Base-by-base conservation (phyloP, 2,113 vertebrate genomes). In the Myodes glareolus region DNA sequence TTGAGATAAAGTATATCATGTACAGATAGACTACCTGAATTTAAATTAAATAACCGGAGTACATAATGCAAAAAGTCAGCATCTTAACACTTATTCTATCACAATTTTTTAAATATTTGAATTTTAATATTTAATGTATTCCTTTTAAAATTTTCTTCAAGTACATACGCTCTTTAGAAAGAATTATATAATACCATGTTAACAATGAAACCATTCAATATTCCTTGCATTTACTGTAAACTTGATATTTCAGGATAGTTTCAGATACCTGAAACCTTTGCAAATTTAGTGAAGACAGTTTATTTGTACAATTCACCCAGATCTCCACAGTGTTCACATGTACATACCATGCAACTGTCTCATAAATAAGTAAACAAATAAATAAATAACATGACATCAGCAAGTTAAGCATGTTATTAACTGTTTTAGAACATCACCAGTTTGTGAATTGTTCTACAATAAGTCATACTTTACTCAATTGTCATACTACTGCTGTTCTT, bases 81-180 rank as follows among this genome's bases (percentile, higher is more conserved):
- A 96, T 61, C n/a, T 94, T 90, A 27, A 42, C 39, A 50, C 63
- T 91, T 77, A 94, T 78, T 92, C 6, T 90, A 81, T 82, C 2
- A 78, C 88, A 31, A 33, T 7, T n/a, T 3, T n/a, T 3, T 2
- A 5, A 87, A 82, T 7, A 93, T 23, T 23, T 23, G 2, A 7
- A 84, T 21, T 90, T 86, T 61, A 75, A 92, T 50, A 82, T 42
- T 67, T 70, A 84, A 84, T n/a, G 55, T 63, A 13, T 0, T 88
- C 81, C 90, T 76, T 82, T 50, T 67, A 11, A 3, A 85, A 88
- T 47, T 80, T 2, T 78, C 47, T 90, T 16, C 92, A 21, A 91
- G 33, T 55, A 0, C 1, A 29, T n/a, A 81, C 9, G 45, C 2
- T 63, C 0, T 55, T 76, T 47, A 81, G 36, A 86, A 95, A 89